A percentile compares a stretch with the other conserved stretches of the same genome.
These are phyloP conservation scores for Saxicola maurus DNA, from an alignment of 2,797 vertebrate genomes.

Conservation along the genomic window DNA sequence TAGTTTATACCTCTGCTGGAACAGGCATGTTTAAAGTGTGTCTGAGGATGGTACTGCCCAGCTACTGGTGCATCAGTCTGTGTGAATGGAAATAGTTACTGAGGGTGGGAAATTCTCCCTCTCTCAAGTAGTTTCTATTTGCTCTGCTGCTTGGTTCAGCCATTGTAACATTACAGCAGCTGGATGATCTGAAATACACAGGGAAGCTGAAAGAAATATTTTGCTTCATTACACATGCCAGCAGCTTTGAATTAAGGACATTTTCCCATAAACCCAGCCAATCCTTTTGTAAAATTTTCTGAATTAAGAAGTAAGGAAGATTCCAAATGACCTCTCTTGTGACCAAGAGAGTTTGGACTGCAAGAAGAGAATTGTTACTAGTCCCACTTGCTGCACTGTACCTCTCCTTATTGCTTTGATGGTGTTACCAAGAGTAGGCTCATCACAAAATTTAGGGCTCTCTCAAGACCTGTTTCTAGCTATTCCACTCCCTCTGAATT, in stretches of 20 bases:
- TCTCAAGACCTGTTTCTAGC: neutral
- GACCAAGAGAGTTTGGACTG: neutral
- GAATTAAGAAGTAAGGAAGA: conserved; percentile 1
- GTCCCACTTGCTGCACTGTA: neutral
- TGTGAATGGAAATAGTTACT: neutral
- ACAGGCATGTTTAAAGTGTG: neutral
- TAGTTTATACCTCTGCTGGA: neutral
- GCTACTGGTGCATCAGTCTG: neutral
- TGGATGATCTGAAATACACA: neutral
- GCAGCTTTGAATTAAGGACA: neutral
- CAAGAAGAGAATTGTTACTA: neutral
- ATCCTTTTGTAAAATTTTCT: neutral
- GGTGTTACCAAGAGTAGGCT: neutral
- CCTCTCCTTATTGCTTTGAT: neutral
- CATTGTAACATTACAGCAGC: neutral
- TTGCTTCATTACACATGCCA: neutral
- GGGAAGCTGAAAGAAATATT: neutral
- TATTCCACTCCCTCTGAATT: neutral
- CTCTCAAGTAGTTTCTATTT: neutral
- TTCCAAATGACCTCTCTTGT: neutral
- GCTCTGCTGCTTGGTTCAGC: neutral
- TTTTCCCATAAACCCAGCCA: neutral
- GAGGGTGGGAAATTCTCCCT: neutral
- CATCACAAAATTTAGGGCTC: neutral
- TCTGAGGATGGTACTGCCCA: neutral